Conservation (phyloP, 2,113 vertebrate genomes). For the Thomomys bottae region DNA sequence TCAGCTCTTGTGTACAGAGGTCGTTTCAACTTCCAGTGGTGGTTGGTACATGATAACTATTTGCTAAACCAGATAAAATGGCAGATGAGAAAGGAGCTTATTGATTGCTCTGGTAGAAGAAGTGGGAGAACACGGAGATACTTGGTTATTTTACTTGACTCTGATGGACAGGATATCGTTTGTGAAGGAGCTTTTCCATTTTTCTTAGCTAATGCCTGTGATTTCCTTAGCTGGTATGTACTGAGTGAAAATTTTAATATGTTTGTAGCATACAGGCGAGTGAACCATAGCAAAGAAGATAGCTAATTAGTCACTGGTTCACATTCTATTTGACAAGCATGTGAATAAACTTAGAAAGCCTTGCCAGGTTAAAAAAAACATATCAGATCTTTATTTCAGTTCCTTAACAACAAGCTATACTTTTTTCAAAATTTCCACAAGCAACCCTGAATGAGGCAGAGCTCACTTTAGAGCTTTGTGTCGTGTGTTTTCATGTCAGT, state of each 20-base stretch:
- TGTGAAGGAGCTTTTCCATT: background rate
- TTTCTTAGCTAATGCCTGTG: background rate
- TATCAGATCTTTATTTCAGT: background rate
- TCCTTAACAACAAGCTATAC: constrained; percentile 16
- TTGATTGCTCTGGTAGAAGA: background rate
- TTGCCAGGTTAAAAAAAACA: background rate
- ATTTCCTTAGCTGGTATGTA: background rate
- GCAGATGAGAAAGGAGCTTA: background rate
- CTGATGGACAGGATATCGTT: background rate
- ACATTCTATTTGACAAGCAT: background rate
- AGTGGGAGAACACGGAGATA: background rate
- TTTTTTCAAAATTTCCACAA: constrained; percentile 8
- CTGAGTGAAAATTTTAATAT: background rate
- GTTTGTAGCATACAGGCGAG: background rate
- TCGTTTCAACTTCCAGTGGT: background rate
- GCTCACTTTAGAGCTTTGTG: background rate
- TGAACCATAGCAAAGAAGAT: background rate
- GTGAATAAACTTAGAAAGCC: constrained; percentile 25
- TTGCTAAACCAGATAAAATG: background rate
- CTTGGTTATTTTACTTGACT: constrained; percentile 1
- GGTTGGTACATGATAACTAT: background rate
- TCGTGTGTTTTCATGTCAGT: background rate
- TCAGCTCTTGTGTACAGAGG: background rate
- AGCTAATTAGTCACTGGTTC: background rate
- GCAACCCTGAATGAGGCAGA: background rate